These are phyloP conservation scores for Otolemur garnettii DNA, from an alignment of 2,113 vertebrate genomes.

Conservation along the genomic window DNA sequence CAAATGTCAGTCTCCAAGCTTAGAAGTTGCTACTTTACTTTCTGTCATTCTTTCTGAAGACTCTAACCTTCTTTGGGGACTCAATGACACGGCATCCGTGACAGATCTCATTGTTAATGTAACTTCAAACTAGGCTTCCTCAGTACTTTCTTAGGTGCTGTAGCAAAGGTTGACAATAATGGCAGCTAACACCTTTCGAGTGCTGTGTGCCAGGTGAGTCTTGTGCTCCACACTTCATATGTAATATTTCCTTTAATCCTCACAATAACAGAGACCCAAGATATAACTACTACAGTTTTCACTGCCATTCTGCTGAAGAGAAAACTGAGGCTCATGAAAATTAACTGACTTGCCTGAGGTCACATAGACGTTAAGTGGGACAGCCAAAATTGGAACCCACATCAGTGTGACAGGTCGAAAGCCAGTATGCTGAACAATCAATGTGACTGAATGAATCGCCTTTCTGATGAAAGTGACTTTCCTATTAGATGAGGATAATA, in stretches of 20 bases:
- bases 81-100: neutral
- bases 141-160: neutral
- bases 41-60: neutral
- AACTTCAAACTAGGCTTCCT: neutral
- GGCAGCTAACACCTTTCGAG: neutral
- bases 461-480: neutral
- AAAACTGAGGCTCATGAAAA: neutral
- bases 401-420: neutral
- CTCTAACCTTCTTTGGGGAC: neutral
- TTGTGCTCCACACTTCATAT: neutral
- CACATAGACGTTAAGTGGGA: neutral
- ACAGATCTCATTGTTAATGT: neutral
- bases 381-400: neutral
- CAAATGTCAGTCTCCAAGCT: constrained; percentile 38
- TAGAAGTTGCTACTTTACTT: neutral
- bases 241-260: neutral
- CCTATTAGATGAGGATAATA: neutral
- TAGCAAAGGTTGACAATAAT: neutral
- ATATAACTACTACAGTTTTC: neutral
- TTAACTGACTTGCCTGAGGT: neutral
- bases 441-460: neutral
- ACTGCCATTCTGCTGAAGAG: neutral
- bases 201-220: neutral
- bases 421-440: neutral
- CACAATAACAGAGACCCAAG: neutral